Conservation (phyloP, 2,888 invertebrate species). For the Ametastegia equiseti region DNA sequence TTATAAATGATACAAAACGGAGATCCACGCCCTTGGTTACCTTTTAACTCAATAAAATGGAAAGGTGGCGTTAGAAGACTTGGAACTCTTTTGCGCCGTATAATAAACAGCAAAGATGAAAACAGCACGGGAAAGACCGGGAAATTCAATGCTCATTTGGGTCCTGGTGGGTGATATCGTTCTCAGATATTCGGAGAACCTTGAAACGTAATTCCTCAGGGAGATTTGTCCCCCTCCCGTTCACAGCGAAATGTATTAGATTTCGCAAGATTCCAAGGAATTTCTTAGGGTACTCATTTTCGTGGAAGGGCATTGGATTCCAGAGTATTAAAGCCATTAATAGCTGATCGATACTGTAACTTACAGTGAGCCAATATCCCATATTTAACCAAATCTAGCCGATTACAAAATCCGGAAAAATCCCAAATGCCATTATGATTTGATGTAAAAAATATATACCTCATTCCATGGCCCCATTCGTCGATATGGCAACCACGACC, state of each 20-base stretch:
- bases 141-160: constrained; percentile 10
- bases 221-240: neutral
- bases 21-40: neutral
- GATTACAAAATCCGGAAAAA: neutral
- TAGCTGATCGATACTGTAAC: neutral
- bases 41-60: neutral
- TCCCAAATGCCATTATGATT: neutral
- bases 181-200: neutral
- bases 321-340: neutral
- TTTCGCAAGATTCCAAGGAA: neutral
- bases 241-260: neutral
- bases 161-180: neutral
- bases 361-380: neutral
- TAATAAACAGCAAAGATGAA: neutral
- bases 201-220: neutral
- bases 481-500: neutral
- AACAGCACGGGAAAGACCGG: neutral
- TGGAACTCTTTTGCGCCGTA: neutral
- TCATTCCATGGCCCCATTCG: neutral
- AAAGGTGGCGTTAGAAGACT: neutral
- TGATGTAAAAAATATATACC: neutral
- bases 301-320: neutral
- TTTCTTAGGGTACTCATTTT: constrained; percentile 1
- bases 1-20: neutral
- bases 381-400: neutral